phyloP scores from a whole-genome alignment of 2,113 vertebrate genomes.

The Percopsis transmontana region DNA sequence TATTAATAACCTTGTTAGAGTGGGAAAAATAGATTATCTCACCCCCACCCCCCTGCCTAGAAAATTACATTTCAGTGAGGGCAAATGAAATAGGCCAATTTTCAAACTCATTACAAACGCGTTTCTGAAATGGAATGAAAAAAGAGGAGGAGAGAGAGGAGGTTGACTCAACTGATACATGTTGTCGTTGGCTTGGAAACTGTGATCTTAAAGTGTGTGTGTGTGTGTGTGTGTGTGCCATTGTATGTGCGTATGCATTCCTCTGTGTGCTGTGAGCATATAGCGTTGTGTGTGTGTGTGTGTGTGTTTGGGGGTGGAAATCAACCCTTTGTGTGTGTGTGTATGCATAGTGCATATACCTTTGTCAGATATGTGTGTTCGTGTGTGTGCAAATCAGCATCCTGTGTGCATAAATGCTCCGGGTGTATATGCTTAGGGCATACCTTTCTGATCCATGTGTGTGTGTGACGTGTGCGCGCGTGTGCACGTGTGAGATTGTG shows the following conservation, averaged over 20 bases:
- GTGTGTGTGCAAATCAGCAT: neutral
- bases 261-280: neutral
- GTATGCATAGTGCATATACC: too few species aligned
- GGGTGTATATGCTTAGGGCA: slow-evolving; percentile 39
- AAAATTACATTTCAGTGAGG: slow-evolving; percentile 58
- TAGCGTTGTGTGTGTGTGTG: too few species aligned
- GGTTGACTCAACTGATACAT: slow-evolving; percentile 15
- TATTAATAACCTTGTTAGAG: slow-evolving; percentile 53
- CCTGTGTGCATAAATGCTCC: too few species aligned
- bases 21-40: slow-evolving; percentile 34
- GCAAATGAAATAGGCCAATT: slow-evolving; percentile 65
- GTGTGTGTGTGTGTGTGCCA: neutral
- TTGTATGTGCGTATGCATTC: neutral
- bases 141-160: slow-evolving; percentile 1
- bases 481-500: slow-evolving; percentile 14
- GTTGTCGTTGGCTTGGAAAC: neutral
- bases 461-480: neutral
- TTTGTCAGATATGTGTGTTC: too few species aligned
- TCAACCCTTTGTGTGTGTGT: too few species aligned
- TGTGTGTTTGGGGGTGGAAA: too few species aligned
- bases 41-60: neutral
- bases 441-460: slow-evolving; percentile 2
- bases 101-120: slow-evolving; percentile 57
- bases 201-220: slow-evolving; percentile 2
- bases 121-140: slow-evolving; percentile 16